phyloP scores from a whole-genome alignment of 2,797 vertebrate genomes.

The Cyprinodon diabolis region DNA sequence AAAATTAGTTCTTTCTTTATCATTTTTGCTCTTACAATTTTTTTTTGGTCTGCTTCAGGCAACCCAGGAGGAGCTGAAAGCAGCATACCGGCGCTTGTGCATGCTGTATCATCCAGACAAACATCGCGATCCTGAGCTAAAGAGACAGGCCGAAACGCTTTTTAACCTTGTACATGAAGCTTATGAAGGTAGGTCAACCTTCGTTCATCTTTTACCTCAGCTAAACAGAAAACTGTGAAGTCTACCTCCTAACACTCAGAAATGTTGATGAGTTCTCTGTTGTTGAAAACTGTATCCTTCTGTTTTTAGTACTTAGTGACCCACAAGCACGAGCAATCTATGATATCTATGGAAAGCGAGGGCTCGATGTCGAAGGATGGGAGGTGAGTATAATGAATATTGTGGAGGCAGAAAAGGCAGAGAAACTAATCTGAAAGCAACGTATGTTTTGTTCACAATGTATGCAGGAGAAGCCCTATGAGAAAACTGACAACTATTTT shows the following conservation, averaged over 20 bases:
- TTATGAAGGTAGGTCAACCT: conserved; percentile 90
- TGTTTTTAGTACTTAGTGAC: conserved; percentile 91
- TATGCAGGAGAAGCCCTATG: neutral
- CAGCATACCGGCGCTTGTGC: conserved; percentile 93
- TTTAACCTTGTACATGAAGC: conserved; percentile 98
- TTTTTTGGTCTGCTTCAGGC: conserved; percentile 78
- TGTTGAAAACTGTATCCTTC: conserved; percentile 21
- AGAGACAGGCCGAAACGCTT: conserved; percentile 92
- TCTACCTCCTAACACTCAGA: neutral
- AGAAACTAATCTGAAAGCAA: neutral
- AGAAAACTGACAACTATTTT: neutral
- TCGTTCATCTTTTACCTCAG: neutral
- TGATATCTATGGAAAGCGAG: conserved; percentile 97
- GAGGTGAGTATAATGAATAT: conserved; percentile 84
- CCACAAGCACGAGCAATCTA: conserved; percentile 97
- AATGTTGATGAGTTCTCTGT: neutral
- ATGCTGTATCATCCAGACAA: conserved; percentile 99
- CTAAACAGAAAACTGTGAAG: neutral
- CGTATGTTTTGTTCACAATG: neutral
- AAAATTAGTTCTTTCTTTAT: neutral
- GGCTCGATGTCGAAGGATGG: conserved; percentile 98
- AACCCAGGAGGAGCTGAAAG: conserved; percentile 95
- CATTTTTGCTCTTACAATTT: neutral
- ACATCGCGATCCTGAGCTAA: conserved; percentile 96
- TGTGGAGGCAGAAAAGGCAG: neutral